Conservation (phyloP, 2,113 vertebrate species). For the Rattus rattus region DNA sequence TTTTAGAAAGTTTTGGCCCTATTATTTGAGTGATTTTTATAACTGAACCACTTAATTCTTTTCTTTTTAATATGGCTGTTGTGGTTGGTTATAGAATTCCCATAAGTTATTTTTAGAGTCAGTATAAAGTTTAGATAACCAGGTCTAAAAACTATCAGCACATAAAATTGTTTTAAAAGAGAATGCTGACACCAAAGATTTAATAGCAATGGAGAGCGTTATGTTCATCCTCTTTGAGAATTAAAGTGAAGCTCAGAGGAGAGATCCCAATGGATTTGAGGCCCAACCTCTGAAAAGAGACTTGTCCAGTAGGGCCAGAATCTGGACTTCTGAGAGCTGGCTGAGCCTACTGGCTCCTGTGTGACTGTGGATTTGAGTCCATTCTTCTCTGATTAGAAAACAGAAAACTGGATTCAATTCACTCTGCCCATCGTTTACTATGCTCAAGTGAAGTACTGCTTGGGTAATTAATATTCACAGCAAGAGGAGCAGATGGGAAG, state of each 20-base stretch:
- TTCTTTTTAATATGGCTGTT: background rate
- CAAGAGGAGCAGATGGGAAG: background rate
- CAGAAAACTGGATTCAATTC: background rate
- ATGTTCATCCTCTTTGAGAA: background rate
- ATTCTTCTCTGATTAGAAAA: background rate
- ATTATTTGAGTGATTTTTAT: background rate
- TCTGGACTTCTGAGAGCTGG: background rate
- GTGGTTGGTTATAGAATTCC: background rate
- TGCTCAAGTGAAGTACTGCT: background rate
- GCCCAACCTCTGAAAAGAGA: background rate
- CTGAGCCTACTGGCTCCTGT: background rate
- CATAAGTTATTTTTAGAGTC: background rate
- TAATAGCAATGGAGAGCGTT: background rate
- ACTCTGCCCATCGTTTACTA: background rate
- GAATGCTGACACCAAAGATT: background rate
- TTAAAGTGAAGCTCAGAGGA: background rate
- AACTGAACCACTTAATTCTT: background rate
- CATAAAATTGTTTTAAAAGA: background rate
- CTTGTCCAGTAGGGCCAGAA: background rate
- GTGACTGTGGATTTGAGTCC: background rate
- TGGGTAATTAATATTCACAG: background rate
- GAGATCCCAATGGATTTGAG: background rate
- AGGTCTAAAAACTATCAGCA: background rate
- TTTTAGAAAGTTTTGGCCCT: background rate
- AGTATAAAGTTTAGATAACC: background rate